A percentile compares a stretch with the other conserved stretches of the same genome.
Conservation (phyloP, 2,797 vertebrate genomes). For the Sarcophilus harrisii region DNA sequence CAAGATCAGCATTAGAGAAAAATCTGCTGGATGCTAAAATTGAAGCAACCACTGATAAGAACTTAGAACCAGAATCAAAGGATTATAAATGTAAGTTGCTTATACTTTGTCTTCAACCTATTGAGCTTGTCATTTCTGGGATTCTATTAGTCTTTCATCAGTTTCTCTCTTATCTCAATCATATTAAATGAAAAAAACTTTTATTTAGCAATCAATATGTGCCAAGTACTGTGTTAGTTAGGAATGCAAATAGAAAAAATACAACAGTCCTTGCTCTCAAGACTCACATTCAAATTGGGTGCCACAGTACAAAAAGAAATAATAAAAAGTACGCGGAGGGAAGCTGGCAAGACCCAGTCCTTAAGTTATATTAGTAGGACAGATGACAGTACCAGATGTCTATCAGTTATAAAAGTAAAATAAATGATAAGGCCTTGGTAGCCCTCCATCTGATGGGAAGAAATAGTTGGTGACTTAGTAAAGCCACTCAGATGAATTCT, state of each 20-base stretch:
- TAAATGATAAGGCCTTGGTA: background rate
- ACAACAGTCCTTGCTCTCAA: background rate
- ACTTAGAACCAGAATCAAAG: slow-evolving; percentile 77
- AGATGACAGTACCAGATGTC: background rate
- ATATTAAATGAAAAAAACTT: slow-evolving; percentile 34
- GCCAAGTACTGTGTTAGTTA: background rate
- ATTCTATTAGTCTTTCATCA: slow-evolving; percentile 2
- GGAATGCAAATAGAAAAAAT: background rate
- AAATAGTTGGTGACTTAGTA: background rate
- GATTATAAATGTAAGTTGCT: slow-evolving; percentile 89
- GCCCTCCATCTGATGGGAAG: background rate
- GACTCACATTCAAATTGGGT: background rate
- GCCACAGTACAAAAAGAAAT: background rate
- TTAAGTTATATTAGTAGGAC: background rate
- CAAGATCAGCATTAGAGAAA: slow-evolving; percentile 92
- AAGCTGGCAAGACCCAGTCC: background rate
- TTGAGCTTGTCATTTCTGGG: background rate
- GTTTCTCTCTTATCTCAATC: background rate
- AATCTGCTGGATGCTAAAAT: slow-evolving; percentile 89
- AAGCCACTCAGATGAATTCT: background rate
- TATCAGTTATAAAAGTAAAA: background rate
- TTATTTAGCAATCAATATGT: background rate
- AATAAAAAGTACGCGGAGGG: background rate
- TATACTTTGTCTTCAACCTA: background rate
- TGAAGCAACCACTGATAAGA: slow-evolving; percentile 79